phyloP scores from a whole-genome alignment of 2,113 vertebrate genomes.

The Numida meleagris region DNA sequence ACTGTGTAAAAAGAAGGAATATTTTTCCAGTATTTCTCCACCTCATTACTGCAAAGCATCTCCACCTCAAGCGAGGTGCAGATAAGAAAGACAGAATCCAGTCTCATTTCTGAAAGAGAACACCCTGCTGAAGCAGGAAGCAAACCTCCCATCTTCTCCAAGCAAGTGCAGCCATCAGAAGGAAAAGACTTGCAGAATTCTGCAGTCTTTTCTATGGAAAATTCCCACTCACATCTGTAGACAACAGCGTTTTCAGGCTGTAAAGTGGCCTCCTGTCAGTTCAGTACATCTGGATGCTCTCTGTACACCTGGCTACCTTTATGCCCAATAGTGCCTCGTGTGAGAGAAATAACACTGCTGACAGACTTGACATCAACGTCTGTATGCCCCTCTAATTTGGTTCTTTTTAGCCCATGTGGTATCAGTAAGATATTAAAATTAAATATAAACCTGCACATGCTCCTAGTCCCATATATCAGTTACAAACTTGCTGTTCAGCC shows the following conservation, averaged over 20 bases:
- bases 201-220: rapidly evolving
- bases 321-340: rapidly evolving
- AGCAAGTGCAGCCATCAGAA: not conserved
- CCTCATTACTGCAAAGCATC: not conserved
- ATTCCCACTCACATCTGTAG: not conserved
- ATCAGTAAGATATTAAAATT: no score
- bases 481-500: no score
- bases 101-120: not conserved
- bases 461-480: no score
- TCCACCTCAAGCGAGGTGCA: not conserved
- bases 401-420: no score
- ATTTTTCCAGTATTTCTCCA: not conserved
- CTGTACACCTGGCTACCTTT: not conserved
- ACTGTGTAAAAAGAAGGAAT: not conserved
- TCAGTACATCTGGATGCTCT: not conserved
- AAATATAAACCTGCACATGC: no score
- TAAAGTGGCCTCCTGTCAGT: not conserved
- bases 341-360: not conserved
- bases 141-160: not conserved
- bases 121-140: rapidly evolving
- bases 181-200: not conserved
- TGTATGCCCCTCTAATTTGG: no score
- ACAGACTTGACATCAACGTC: no score
- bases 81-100: not conserved
- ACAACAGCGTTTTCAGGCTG: not conserved